A percentile compares a stretch with the other conserved stretches of the same genome.
phyloP scores from a whole-genome alignment of 53 echinoderm and acorn worm species.

The Patiria pectinifera region DNA sequence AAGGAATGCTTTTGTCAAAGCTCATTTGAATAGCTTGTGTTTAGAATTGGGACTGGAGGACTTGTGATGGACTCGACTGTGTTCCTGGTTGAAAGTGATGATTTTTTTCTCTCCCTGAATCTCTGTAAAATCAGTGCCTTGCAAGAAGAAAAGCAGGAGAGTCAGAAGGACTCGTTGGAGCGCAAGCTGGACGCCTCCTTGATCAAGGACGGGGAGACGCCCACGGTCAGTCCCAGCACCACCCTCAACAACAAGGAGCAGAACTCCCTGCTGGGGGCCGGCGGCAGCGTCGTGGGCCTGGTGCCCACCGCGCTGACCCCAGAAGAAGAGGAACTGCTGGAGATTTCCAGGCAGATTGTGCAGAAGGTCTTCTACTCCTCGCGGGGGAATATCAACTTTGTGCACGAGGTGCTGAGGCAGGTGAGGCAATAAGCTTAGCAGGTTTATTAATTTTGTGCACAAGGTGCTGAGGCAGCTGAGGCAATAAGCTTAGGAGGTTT shows the following conservation, averaged over 20 bases:
- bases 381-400: constrained; percentile 93
- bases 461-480: background rate
- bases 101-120: background rate
- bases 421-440: constrained; percentile 29
- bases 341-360: constrained; percentile 82
- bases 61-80: no score
- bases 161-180: constrained; percentile 74
- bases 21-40: no score
- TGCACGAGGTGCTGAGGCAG: constrained; percentile 95
- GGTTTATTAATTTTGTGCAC: background rate
- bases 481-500: background rate
- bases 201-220: constrained; percentile 70
- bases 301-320: constrained; percentile 36
- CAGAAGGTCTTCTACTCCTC: constrained; percentile 88
- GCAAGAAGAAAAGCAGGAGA: constrained; percentile 62
- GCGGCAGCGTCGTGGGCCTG: constrained; percentile 30
- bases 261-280: constrained; percentile 24
- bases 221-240: constrained; percentile 72
- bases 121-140: constrained; percentile 21
- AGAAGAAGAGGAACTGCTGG: constrained; percentile 67
- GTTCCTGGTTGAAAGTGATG: background rate
- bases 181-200: constrained; percentile 75
- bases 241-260: constrained; percentile 75
- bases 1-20: no score
- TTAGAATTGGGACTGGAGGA: no score